Evolutionary conservation across 2,113 vertebrate genomes (phyloP).

Genomic region (Notothenia rossii): DNA sequence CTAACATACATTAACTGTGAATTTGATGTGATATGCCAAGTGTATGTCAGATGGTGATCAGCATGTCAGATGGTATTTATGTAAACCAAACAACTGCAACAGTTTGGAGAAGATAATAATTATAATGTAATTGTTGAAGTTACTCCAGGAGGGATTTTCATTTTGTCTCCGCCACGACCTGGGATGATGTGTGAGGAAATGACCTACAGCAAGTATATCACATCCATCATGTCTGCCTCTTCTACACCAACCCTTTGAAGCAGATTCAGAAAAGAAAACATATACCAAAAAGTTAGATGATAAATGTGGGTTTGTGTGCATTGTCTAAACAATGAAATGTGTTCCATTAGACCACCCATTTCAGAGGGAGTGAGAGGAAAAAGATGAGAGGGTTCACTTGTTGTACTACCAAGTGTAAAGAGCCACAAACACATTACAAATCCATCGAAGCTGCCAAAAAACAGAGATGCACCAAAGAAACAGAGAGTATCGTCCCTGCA

Average conservation of each 20-base stretch:
- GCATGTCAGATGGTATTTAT: slow-evolving; percentile 33
- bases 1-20: slow-evolving; percentile 4
- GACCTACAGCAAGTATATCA: not conserved
- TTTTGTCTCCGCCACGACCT: not conserved
- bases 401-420: slow-evolving; percentile 23
- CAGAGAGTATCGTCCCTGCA: not conserved
- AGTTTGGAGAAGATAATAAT: not conserved
- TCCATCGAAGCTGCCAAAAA: slow-evolving; percentile 26
- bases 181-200: not conserved
- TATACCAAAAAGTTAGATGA: slow-evolving; percentile 19
- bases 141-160: not conserved
- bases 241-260: not conserved
- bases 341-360: slow-evolving; percentile 63
- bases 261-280: slow-evolving; percentile 1
- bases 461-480: not conserved
- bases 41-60: slow-evolving; percentile 41
- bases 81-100: slow-evolving; percentile 17
- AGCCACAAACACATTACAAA: slow-evolving; percentile 43
- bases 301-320: slow-evolving; percentile 31
- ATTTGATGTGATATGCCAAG: slow-evolving; percentile 40
- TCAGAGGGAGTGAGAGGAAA: not conserved
- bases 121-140: not conserved
- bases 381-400: slow-evolving; percentile 47
- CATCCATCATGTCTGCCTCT: slow-evolving; percentile 12
- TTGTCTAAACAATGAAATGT: slow-evolving; percentile 57